A percentile compares a stretch with the other conserved stretches of the same genome.
Evolutionary conservation across 2,888 invertebrate species (phyloP).

Genomic region (Coronaproctus castanopsis): DNA sequence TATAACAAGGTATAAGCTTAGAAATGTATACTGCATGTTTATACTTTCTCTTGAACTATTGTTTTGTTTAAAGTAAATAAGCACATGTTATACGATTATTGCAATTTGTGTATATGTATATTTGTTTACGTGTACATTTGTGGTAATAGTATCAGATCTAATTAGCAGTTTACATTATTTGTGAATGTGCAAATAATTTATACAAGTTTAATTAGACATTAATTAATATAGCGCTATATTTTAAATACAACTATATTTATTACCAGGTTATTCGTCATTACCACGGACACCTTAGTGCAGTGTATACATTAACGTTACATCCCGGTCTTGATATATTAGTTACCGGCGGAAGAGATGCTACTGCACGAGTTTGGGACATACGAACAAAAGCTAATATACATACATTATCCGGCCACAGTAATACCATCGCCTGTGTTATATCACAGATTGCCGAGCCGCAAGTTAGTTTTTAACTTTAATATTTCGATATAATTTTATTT

Average conservation of each 20-base stretch:
- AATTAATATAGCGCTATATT: too few relatives aligned
- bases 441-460: slow-evolving; percentile 89
- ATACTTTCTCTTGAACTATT: too few relatives aligned
- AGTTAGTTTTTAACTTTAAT: slow-evolving; percentile 28
- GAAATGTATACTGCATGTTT: too few relatives aligned
- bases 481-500: too few relatives aligned
- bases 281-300: slow-evolving; percentile 94
- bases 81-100: too few relatives aligned
- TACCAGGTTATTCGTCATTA: slow-evolving; percentile 79
- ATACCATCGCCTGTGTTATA: slow-evolving; percentile 86
- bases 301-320: slow-evolving; percentile 81
- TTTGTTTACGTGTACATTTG: too few relatives aligned
- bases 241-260: slow-evolving; percentile 19
- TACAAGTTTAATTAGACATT: too few relatives aligned
- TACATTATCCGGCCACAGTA: slow-evolving; percentile 85
- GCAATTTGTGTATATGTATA: too few relatives aligned
- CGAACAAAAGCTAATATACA: slow-evolving; percentile 96
- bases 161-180: too few relatives aligned
- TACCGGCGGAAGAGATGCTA: slow-evolving; percentile 85
- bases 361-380: slow-evolving; percentile 97
- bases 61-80: too few relatives aligned
- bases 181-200: too few relatives aligned
- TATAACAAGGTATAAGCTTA: slow-evolving; percentile 81
- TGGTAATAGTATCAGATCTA: too few relatives aligned
- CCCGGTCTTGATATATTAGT: slow-evolving; percentile 86